A percentile compares a stretch with the other conserved stretches of the same genome.
Evolutionary conservation across 2,797 vertebrate species (phyloP).

Genomic region (Microhierax caerulescens): DNA sequence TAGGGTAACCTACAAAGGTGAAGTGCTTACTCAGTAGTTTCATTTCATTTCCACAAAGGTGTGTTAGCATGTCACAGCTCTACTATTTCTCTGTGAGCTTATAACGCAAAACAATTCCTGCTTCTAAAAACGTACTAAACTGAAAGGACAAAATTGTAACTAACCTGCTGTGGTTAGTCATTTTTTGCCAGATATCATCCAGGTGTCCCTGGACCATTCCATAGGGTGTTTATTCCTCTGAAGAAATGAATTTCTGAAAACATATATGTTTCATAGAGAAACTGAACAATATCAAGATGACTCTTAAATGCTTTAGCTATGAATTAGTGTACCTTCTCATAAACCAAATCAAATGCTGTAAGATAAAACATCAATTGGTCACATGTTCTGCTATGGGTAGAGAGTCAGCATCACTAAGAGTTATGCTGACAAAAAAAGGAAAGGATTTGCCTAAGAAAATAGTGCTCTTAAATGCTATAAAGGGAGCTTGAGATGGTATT

Average conservation of each 20-base stretch:
- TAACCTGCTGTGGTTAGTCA: background rate
- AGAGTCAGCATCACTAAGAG: constrained; percentile 1
- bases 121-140: constrained; percentile 21
- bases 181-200: background rate
- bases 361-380: constrained; percentile 4
- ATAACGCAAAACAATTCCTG: constrained; percentile 9
- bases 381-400: background rate
- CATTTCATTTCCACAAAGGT: constrained; percentile 77
- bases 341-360: background rate
- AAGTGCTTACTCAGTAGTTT: constrained; percentile 58
- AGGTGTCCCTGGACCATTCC: background rate
- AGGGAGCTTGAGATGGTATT: background rate
- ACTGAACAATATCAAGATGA: background rate
- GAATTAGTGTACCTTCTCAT: background rate
- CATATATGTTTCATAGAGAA: background rate
- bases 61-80: constrained; percentile 48
- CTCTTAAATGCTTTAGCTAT: constrained; percentile 20
- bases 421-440: background rate
- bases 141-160: background rate
- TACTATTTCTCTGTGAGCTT: constrained; percentile 20
- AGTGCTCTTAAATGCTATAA: constrained; percentile 25
- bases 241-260: background rate
- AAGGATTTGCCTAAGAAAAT: constrained; percentile 41
- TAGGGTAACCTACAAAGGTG: constrained; percentile 30
- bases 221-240: background rate